Base-by-base conservation (phyloP, 2,113 vertebrate genomes). In the Phylloscopus trochilus region DNA sequence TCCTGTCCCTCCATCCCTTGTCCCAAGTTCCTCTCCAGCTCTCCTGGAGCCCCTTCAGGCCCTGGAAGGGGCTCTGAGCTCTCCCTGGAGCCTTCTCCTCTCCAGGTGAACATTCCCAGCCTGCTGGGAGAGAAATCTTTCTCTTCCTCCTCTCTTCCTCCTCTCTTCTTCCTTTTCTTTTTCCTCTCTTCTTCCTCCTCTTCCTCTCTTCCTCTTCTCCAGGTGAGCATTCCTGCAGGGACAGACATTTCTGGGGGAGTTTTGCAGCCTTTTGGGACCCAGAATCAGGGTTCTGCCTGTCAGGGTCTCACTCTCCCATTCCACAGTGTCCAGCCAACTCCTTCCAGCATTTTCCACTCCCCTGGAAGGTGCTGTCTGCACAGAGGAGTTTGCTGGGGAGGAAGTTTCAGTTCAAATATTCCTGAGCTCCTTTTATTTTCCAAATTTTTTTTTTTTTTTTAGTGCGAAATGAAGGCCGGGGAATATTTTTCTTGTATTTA, bases 271-370 rank as follows among this genome's bases (percentile, higher is more conserved):
- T 66, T 39, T 41, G 28, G 20, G 44, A 13, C 22, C 23, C 9
- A 7, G 17, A 11, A 2, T 16, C 10, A 2, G 0, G 6, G 9
- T 9, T 52, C 4, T 78, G 37, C 23, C 67, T 46, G 3, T 19
- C 5, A 3, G 10, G 52, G 12, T 92, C 31, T 68, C 2, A 1
- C 31, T 15, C 35, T 7, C 31, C 6, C 14, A 17, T 22, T 9
- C 27, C 30, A 2, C 0, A 7, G 33, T 11, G 6, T 8, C 4
- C 17, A 11, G 47, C 4, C 39, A 39, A 1, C 49, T 18, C 49
- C 11, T 64, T 3, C 28, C 66, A 9, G 35, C 37, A 18, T 58
- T 37, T 69, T 10, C 10, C 13, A 0, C 0, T 0, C 43, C 33
- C 22, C 43, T 55, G 58, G 67, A 51, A 52, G 68, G 27, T 22